These are phyloP conservation scores for Meandrina meandrites DNA, from an alignment of 92 coral and sea anemone genomes.

Conservation along the genomic window DNA sequence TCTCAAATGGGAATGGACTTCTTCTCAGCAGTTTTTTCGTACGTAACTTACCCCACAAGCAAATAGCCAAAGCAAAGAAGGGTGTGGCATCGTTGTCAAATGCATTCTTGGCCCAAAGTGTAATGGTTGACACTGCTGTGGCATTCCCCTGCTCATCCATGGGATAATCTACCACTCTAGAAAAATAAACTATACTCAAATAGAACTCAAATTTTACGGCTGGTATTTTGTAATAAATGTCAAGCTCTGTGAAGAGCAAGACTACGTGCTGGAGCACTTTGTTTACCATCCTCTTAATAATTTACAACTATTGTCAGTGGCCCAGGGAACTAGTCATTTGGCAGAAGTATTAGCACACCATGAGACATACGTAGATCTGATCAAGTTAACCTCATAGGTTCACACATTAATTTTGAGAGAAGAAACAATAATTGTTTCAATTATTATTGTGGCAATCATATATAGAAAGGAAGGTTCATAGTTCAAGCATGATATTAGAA, in stretches of 20 bases:
- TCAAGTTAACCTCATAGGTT: too few relatives aligned
- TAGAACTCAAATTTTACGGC: background rate
- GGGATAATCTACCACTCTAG: conserved; percentile 43
- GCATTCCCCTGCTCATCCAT: conserved; percentile 42
- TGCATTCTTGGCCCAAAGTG: conserved; percentile 87
- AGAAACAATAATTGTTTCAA: too few relatives aligned
- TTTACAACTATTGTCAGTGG: too few relatives aligned
- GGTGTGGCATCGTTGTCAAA: conserved; percentile 94
- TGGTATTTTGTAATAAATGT: background rate
- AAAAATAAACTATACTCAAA: too few relatives aligned
- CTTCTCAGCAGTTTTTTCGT: too few relatives aligned
- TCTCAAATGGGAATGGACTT: too few relatives aligned
- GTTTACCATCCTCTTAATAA: background rate
- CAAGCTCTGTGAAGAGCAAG: background rate
- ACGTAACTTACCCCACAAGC: conserved; percentile 95
- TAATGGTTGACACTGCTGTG: conserved; percentile 60
- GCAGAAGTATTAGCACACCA: too few relatives aligned
- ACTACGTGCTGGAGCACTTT: background rate
- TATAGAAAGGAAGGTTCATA: background rate
- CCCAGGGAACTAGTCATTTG: background rate
- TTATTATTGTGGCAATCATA: background rate
- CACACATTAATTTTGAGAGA: too few relatives aligned
- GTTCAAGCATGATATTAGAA: background rate
- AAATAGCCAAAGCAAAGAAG: conserved; percentile 85
- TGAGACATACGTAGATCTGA: too few relatives aligned